Percentiles rank a stretch among this genome's conserved stretches.
Evolutionary conservation across 64 coral and sea anemone species (phyloP).

Genomic region (Hydrozoanthus tunicans): DNA sequence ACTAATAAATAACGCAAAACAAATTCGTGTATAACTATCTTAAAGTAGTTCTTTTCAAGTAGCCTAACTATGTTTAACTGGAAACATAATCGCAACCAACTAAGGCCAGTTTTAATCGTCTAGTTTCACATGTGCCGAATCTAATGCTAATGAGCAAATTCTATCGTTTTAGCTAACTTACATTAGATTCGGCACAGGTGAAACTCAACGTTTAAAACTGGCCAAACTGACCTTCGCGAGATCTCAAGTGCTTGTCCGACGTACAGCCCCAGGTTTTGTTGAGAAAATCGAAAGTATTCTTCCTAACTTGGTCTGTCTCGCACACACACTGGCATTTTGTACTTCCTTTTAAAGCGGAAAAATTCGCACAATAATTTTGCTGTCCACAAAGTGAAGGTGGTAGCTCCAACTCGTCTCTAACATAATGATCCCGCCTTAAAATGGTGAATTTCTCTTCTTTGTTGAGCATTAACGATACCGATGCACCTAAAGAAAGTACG

Average conservation of each 20-base stretch:
- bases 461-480: neutral
- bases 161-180: too few relatives aligned
- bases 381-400: neutral
- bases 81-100: too few relatives aligned
- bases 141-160: too few relatives aligned
- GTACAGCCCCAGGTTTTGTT: constrained; percentile 4
- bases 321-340: neutral
- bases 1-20: too few relatives aligned
- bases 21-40: too few relatives aligned
- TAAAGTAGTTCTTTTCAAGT: too few relatives aligned
- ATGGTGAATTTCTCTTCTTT: neutral
- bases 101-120: too few relatives aligned
- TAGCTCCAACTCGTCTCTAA: constrained; percentile 28
- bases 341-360: neutral
- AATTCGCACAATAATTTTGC: neutral
- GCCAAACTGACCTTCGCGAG: constrained; percentile 14
- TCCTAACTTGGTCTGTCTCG: neutral
- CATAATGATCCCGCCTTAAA: constrained; percentile 9
- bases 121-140: too few relatives aligned
- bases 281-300: constrained; percentile 23
- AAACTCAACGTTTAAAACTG: too few relatives aligned
- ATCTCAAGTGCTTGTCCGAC: constrained; percentile 16
- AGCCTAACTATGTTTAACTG: too few relatives aligned
- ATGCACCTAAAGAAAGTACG: neutral
- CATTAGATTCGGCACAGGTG: too few relatives aligned